Conservation (phyloP, 2,888 invertebrate genomes). For the Eucera pruinosa region DNA sequence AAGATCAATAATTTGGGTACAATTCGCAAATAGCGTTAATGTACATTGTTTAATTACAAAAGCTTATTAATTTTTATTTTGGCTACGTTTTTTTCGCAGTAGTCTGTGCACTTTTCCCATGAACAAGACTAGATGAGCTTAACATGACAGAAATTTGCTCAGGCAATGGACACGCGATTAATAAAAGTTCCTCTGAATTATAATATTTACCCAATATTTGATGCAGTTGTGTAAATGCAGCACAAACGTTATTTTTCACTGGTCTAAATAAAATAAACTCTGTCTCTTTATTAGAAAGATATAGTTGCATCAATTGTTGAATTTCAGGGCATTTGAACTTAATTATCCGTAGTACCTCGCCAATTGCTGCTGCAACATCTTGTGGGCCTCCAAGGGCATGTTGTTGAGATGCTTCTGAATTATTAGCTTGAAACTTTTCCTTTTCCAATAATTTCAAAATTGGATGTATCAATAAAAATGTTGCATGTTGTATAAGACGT, state of each 20-base stretch:
- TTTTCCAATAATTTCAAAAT: slow-evolving; percentile 90
- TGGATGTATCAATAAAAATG: slow-evolving; percentile 91
- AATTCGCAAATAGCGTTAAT: slow-evolving; percentile 24
- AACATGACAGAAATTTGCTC: slow-evolving; percentile 96
- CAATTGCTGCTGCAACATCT: slow-evolving; percentile 89
- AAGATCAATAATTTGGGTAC: slow-evolving; percentile 35
- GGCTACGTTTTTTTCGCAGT: slow-evolving; percentile 39
- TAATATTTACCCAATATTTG: slow-evolving; percentile 92
- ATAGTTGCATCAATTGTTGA: slow-evolving; percentile 96
- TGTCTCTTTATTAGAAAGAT: slow-evolving; percentile 97
- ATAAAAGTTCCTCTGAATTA: slow-evolving; percentile 91
- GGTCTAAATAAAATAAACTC: slow-evolving; percentile 98
- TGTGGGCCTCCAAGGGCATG: slow-evolving; percentile 90
- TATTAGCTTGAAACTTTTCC: slow-evolving; percentile 84
- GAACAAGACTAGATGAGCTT: slow-evolving; percentile 90
- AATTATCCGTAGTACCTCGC: slow-evolving; percentile 91
- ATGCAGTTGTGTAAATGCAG: slow-evolving; percentile 93
- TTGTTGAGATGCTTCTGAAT: slow-evolving; percentile 80
- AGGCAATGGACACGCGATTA: slow-evolving; percentile 95
- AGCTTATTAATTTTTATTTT: slow-evolving; percentile 22
- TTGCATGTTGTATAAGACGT: slow-evolving; percentile 92
- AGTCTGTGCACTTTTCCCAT: slow-evolving; percentile 62
- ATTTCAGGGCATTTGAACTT: slow-evolving; percentile 92
- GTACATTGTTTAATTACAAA: slow-evolving; percentile 34
- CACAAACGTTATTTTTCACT: slow-evolving; percentile 96